Conservation (phyloP, 1,140 invertebrate species). For the Drosophila sp. region DNA sequence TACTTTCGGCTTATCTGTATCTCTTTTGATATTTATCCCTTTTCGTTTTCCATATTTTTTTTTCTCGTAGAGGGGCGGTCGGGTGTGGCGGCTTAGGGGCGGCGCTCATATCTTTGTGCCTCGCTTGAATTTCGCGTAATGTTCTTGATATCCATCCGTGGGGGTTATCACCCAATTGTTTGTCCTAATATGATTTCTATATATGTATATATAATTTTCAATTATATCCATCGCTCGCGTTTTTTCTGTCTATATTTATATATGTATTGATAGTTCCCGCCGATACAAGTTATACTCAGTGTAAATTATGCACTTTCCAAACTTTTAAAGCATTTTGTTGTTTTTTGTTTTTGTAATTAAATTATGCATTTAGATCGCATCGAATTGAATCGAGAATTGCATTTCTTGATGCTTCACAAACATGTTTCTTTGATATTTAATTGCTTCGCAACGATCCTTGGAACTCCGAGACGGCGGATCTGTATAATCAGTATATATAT, state of each 20-base stretch:
- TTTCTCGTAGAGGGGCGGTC: not conserved
- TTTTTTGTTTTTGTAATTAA: conserved; percentile 55
- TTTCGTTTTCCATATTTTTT: not conserved
- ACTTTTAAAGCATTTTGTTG: conserved; percentile 70
- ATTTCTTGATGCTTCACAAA: conserved; percentile 45
- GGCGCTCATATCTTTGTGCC: conserved; percentile 4
- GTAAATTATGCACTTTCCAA: conserved; percentile 56
- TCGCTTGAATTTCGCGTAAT: not conserved
- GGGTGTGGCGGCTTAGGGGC: too few relatives aligned
- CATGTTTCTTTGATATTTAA: conserved; percentile 62
- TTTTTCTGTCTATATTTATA: conserved; percentile 55
- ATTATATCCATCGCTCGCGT: not conserved
- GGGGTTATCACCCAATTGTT: not conserved
- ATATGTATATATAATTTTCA: not conserved
- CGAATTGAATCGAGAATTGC: conserved; percentile 48
- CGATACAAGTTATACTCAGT: conserved; percentile 72
- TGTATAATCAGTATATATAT: conserved; percentile 15
- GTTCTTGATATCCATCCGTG: not conserved
- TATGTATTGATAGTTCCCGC: conserved; percentile 75
- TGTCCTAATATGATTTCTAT: not conserved
- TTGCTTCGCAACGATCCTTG: conserved; percentile 62
- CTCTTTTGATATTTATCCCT: not conserved
- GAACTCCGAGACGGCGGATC: conserved; percentile 22
- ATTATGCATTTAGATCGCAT: conserved; percentile 42
- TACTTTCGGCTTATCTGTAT: not conserved